Evolutionary conservation across 2,888 invertebrate species (phyloP), one percentile per base, ranked within the genome.

Genomic region (Drosophila lutescens): DNA sequence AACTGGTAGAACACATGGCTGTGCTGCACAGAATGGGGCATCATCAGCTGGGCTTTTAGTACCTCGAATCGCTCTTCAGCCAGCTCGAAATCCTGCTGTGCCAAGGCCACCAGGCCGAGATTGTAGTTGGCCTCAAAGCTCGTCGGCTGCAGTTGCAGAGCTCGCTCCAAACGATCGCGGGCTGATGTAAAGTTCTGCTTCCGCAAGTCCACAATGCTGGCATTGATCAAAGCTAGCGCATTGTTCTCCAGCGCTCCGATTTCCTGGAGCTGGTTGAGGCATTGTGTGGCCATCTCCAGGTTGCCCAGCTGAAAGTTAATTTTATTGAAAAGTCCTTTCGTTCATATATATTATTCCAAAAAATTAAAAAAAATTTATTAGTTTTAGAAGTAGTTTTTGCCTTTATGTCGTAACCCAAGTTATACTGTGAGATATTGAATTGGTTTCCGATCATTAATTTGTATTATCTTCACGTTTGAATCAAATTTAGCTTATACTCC

Each of bases 51-150:
- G 0, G 77, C 66, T 47, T 97, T 95, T 86, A 96, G 94, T 88
- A 95, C 94, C 65, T 94, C 93, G 90, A 97, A 97, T 81, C 95
- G 95, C 75, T 96, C 95, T 55, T 97, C 92, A 5, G 97, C 95
- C 83, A 96, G 95, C 58, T 96, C 95, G 69, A 94, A 94, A 78
- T 95, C 94, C 83, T 95, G 94, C 46, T 95, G 94, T 68, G 80
- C 91, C 55, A 91, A 65, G 3, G 88, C 88, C 38, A 91, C 72
- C 23, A 92, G 90, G 93, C 97, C 97, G 67, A 97, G 92, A 92
- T 97, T 97, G 89, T 96, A 97, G 36, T 96, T 93, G 1, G 96
- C 97, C 92, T 97, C 97, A 36, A 97, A 95, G 90, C 96, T 96
- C 30, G 95, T 95, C 0, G 96, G 94, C 84, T 97, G 96, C 86